phyloP scores from a whole-genome alignment of 1,140 invertebrate genomes.

The Drosophila santomea region DNA sequence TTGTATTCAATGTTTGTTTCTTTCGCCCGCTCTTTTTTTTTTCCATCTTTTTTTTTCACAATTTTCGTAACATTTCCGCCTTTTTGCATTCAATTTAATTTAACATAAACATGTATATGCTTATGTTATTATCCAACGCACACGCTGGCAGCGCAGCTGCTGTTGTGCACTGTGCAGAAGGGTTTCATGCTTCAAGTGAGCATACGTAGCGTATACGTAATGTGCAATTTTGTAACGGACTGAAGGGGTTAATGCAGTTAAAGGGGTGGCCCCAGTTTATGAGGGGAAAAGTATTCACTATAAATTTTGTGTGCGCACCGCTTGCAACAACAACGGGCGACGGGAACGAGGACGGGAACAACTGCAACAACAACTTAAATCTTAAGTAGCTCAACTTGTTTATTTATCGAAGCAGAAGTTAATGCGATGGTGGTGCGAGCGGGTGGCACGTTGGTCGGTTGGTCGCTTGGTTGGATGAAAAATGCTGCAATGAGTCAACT shows the following conservation, averaged over 20 bases:
- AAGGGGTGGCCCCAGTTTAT: constrained; percentile 11
- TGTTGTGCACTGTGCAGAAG: constrained; percentile 68
- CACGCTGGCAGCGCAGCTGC: constrained; percentile 46
- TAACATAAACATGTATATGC: constrained; percentile 82
- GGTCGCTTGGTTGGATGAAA: constrained; percentile 21
- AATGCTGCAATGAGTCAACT: constrained; percentile 42
- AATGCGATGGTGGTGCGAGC: constrained; percentile 33
- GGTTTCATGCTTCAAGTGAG: constrained; percentile 77
- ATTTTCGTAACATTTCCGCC: constrained; percentile 77
- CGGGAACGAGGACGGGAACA: constrained; percentile 39
- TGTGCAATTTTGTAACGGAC: constrained; percentile 67
- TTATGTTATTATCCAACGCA: constrained; percentile 73
- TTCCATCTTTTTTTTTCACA: constrained; percentile 17
- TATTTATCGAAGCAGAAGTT: constrained; percentile 81
- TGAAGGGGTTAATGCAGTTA: constrained; percentile 48
- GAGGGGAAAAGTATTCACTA: constrained; percentile 60
- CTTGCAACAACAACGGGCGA: constrained; percentile 56
- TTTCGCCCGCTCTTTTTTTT: background rate
- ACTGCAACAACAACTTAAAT: constrained; percentile 73
- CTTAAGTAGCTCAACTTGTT: constrained; percentile 83
- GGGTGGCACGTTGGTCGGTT: background rate
- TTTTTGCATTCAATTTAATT: constrained; percentile 82
- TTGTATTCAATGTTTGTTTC: constrained; percentile 21
- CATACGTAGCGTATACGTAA: constrained; percentile 79
- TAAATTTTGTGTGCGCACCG: constrained; percentile 73